Conservation (phyloP, 2,113 vertebrate species). For the Solea solea region DNA sequence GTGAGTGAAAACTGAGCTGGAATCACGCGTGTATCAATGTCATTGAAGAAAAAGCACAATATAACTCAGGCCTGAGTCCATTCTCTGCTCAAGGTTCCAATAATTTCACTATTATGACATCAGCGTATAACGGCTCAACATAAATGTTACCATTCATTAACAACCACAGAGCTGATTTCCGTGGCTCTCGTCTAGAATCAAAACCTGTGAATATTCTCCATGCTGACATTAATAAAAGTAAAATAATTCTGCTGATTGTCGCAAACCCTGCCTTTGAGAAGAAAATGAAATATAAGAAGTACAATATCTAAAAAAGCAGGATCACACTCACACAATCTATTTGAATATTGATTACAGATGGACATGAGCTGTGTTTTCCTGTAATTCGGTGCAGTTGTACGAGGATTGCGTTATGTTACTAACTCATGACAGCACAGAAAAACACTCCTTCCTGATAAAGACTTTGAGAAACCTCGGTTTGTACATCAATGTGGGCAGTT, state of each 20-base stretch:
- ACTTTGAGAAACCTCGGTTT: neutral
- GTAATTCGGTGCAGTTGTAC: neutral
- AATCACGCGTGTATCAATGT: neutral
- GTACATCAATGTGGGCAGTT: neutral
- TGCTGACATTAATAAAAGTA: neutral
- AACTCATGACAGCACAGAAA: neutral
- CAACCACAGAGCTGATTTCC: constrained; percentile 1
- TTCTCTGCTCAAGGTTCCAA: too few relatives aligned
- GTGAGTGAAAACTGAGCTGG: neutral
- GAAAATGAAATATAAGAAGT: neutral
- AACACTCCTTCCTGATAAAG: neutral
- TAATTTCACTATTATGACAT: constrained; percentile 7
- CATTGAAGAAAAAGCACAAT: neutral
- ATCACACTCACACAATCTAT: neutral
- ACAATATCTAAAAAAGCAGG: neutral
- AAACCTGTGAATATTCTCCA: neutral
- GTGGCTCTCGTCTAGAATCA: neutral
- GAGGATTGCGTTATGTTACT: neutral
- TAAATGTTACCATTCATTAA: neutral
- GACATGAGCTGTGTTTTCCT: neutral
- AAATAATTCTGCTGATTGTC: neutral
- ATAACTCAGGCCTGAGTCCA: neutral
- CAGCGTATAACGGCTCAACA: neutral
- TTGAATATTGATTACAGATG: neutral
- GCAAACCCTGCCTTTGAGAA: neutral